A percentile compares a stretch with the other conserved stretches of the same genome.
These are phyloP conservation scores for Rhyacichthys aspro DNA, from an alignment of 2,797 vertebrate species.

Conservation along the genomic window DNA sequence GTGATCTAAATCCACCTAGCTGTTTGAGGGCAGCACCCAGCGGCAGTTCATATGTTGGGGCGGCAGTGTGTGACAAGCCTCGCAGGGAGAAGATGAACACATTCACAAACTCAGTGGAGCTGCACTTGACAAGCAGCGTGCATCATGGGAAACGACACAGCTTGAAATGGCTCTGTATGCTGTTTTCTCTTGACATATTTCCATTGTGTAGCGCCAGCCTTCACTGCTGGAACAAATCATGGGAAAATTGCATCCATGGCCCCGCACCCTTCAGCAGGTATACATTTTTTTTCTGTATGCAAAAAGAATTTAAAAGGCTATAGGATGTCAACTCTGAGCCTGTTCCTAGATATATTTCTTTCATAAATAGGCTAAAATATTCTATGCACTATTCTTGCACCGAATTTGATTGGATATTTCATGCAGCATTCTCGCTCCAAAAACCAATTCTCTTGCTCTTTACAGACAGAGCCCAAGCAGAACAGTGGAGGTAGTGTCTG, in stretches of 20 bases:
- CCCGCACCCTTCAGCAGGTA: neutral
- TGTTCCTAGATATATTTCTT: neutral
- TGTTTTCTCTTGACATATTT: neutral
- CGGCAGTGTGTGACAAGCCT: neutral
- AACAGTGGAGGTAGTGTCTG: neutral
- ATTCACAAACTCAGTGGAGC: slow-evolving; percentile 9
- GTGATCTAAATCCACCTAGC: slow-evolving; percentile 8
- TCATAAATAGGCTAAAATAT: neutral
- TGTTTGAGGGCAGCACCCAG: neutral
- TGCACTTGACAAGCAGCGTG: neutral
- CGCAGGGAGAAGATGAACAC: slow-evolving; percentile 4
- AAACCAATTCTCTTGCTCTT: neutral
- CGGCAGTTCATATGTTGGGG: neutral
- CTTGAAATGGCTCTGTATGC: slow-evolving; percentile 5
- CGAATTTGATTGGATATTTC: neutral
- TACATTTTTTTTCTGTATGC: neutral
- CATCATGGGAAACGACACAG: slow-evolving; percentile 10
- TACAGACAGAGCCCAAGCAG: neutral
- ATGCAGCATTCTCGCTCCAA: neutral
- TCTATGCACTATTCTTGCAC: neutral
- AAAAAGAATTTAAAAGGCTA: neutral
- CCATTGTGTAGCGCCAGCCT: neutral
- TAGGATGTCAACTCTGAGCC: too few species aligned
- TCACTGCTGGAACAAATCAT: neutral
- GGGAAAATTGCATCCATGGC: neutral